Evolutionary conservation across 2,888 invertebrate species (phyloP).

Genomic region (Aquatica leii): DNA sequence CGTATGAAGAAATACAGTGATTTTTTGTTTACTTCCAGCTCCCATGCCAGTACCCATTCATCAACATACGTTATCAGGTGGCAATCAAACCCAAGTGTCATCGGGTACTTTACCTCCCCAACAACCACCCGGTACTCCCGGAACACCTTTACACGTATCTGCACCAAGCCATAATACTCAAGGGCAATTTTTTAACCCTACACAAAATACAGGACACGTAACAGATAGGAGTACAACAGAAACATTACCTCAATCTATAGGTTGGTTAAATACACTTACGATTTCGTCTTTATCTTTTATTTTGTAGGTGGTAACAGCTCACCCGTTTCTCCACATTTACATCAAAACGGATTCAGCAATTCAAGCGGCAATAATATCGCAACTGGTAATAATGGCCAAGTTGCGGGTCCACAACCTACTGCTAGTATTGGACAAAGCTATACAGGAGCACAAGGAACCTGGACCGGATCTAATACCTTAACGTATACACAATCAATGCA

Average conservation of each 20-base stretch:
- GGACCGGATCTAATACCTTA: conserved; percentile 90
- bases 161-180: conserved; percentile 47
- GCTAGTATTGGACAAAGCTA: conserved; percentile 52
- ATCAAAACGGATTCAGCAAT: conserved; percentile 62
- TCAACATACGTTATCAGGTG: conserved; percentile 45
- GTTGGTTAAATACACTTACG: conserved; percentile 31
- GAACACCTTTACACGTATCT: conserved; percentile 49
- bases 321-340: conserved; percentile 64
- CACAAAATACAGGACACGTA: conserved; percentile 46
- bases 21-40: conserved; percentile 23
- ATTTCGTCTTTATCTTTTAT: not conserved
- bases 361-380: conserved; percentile 40
- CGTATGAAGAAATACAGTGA: not conserved
- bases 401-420: conserved; percentile 47
- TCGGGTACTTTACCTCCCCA: conserved; percentile 46
- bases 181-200: conserved; percentile 51
- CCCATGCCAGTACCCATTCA: conserved; percentile 31
- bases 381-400: conserved; percentile 43
- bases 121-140: conserved; percentile 44
- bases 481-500: conserved; percentile 93
- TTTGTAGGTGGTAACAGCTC: conserved; percentile 57
- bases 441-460: conserved; percentile 71
- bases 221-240: conserved; percentile 50
- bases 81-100: conserved; percentile 51
- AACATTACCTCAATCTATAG: conserved; percentile 50